Base-by-base conservation (phyloP, 2,113 vertebrate genomes). In the Bujurquina vittata region DNA sequence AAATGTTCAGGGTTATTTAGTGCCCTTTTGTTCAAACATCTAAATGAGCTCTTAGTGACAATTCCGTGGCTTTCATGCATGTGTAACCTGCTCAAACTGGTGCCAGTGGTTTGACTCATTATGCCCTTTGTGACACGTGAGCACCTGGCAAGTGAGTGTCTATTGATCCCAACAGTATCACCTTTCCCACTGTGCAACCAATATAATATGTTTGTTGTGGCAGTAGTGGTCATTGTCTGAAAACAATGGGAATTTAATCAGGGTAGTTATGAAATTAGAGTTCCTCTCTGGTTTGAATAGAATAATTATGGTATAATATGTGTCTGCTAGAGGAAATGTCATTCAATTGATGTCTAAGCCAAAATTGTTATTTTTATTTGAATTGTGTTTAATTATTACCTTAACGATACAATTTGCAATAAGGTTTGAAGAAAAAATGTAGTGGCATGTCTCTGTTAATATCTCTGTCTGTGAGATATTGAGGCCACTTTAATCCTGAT, bases 131-230 rank as follows among this genome's bases (percentile, higher is more conserved):
- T 74, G 58, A 75, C 81, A 23, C 72, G 72, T 62, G 74, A 84
- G 61, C 58, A 90, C 67, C 83, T 87, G 79, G 69, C 81, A 84
- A 63, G 67, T 55, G 59, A 76, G 62, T 82, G n/a, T 56, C 35
- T 73, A 92, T 92, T 77, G 91, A 93, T 84, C 52, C 3, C 15
- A 10, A 23, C 54, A 59, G 56, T 87, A 90, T 92, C 83, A 60
- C 22, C 76, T 85, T 43, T 75, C 76, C 49, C 89, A 81, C 84
- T 86, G 54, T 74, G 65, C 9, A 62, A 31, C 26, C 89, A 74
- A 74, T 81, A 73, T 81, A 74, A 78, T 79, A 54, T 81, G 31
- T 81, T 85, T 88, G 81, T 79, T 80, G 31, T 73, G 72, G 61
- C 73, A 52, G 74, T 52, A 57, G 52, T 46, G 37, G 57, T 90